Conservation (phyloP, 2,888 invertebrate species). For the Athetis lepigone region DNA sequence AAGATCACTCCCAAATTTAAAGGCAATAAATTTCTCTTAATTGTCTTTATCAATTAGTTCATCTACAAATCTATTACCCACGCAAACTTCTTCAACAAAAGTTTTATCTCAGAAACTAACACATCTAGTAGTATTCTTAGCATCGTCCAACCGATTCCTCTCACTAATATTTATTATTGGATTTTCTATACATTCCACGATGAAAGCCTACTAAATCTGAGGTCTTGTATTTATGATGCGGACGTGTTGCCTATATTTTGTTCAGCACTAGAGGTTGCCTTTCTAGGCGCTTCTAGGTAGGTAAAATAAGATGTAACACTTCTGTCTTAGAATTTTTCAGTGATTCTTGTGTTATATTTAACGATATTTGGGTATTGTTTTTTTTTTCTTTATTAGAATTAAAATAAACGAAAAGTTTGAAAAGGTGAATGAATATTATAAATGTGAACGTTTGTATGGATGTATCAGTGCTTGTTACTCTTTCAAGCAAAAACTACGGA, state of each 20-base stretch:
- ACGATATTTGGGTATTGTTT: too few species aligned
- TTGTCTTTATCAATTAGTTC: not conserved
- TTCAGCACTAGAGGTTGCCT: slow-evolving; percentile 16
- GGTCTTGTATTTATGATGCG: slow-evolving; percentile 71
- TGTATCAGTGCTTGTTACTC: too few species aligned
- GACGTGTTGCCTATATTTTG: slow-evolving; percentile 70
- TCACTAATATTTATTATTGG: slow-evolving; percentile 75
- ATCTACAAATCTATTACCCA: not conserved
- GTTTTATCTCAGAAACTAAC: slow-evolving; percentile 1
- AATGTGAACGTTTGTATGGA: too few species aligned
- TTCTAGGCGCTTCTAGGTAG: slow-evolving; percentile 11
- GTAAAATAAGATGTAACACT: not conserved
- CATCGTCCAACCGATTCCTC: slow-evolving; percentile 49
- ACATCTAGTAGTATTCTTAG: slow-evolving; percentile 36
- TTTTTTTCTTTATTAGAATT: too few species aligned
- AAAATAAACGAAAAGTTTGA: too few species aligned
- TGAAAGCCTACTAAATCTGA: slow-evolving; percentile 75
- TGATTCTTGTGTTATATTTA: not conserved
- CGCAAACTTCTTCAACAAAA: not conserved
- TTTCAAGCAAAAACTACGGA: too few species aligned
- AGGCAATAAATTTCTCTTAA: not conserved
- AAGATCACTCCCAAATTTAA: not conserved
- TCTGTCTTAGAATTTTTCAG: not conserved
- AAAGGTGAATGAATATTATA: too few species aligned
- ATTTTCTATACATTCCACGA: slow-evolving; percentile 68